These are phyloP conservation scores for Poecile montanus DNA, from an alignment of 2,797 vertebrate genomes.

Conservation along the genomic window DNA sequence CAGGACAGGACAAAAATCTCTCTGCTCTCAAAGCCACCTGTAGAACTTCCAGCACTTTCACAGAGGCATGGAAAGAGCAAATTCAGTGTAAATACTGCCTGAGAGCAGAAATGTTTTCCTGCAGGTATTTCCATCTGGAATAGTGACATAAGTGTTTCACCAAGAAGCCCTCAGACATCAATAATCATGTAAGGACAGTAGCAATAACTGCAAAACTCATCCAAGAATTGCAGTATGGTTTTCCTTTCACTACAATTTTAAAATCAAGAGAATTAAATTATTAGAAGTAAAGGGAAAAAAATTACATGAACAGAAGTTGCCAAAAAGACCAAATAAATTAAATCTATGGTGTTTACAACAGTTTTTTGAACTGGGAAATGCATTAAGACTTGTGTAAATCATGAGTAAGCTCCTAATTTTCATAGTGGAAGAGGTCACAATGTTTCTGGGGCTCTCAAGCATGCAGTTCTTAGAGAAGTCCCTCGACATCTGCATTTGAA, in stretches of 20 bases:
- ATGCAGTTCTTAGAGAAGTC: accelerated
- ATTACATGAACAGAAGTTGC: neutral
- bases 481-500: neutral
- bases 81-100: neutral
- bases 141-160: neutral
- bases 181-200: neutral
- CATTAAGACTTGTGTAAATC: neutral
- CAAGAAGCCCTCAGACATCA: neutral
- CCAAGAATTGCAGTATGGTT: neutral
- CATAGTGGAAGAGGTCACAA: neutral
- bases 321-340: neutral
- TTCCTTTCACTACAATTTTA: neutral
- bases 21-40: neutral
- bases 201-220: neutral
- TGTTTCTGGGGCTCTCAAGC: neutral
- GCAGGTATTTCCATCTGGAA: neutral
- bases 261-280: neutral
- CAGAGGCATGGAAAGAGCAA: neutral
- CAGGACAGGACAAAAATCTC: neutral
- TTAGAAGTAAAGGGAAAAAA: neutral
- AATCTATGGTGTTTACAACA: neutral
- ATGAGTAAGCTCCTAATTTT: neutral
- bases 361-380: neutral
- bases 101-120: neutral
- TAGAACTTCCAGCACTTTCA: neutral